phyloP scores from a whole-genome alignment of 2,888 invertebrate genomes.

The Hesperia comma region DNA sequence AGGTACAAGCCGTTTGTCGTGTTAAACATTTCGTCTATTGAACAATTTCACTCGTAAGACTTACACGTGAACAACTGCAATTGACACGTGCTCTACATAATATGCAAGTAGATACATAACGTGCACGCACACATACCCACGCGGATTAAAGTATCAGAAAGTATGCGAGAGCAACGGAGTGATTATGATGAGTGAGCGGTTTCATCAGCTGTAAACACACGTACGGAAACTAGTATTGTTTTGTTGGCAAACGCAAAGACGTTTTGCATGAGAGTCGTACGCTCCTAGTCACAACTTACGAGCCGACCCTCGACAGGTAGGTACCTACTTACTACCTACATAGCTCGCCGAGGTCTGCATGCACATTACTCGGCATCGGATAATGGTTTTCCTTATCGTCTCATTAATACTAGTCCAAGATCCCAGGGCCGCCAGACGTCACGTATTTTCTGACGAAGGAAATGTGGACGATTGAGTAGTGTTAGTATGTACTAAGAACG shows the following conservation, averaged over 20 bases:
- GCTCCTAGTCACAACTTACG: slow-evolving; percentile 12
- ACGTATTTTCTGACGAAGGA: no score
- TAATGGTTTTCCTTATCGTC: slow-evolving; percentile 39
- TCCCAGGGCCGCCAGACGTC: no score
- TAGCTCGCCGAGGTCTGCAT: slow-evolving; percentile 30
- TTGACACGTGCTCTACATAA: not conserved
- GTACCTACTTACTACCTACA: not conserved
- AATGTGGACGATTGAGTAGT: no score
- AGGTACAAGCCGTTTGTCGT: slow-evolving; percentile 10
- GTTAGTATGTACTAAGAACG: no score
- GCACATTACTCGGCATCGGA: slow-evolving; percentile 18
- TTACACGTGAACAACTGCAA: not conserved
- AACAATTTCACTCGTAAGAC: slow-evolving; percentile 1
- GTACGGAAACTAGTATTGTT: slow-evolving; percentile 13
- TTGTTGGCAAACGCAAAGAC: slow-evolving; percentile 5
- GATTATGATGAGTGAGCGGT: not conserved
- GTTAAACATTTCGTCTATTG: slow-evolving; percentile 8
- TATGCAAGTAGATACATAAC: no score
- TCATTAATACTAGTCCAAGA: no score
- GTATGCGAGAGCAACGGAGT: not conserved
- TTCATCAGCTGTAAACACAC: slow-evolving; percentile 11
- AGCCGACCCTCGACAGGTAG: slow-evolving; percentile 29
- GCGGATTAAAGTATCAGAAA: not conserved
- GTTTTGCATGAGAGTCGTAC: slow-evolving; percentile 35
- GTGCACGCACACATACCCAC: not conserved